These are phyloP conservation scores for Dipodomys ordii DNA, from an alignment of 2,113 vertebrate species.

Conservation along the genomic window DNA sequence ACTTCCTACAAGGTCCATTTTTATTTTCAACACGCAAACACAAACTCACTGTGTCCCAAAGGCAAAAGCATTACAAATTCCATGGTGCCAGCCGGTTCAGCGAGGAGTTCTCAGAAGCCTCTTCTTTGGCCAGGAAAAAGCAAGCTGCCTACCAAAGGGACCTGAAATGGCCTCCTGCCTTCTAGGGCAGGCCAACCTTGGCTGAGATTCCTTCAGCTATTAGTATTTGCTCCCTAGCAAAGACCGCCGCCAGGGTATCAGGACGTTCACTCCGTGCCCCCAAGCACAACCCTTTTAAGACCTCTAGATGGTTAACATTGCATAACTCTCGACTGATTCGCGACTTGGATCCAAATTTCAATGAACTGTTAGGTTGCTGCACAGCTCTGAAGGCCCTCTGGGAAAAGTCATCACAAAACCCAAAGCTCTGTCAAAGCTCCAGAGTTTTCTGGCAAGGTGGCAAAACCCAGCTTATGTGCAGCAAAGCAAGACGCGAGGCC, in stretches of 20 bases:
- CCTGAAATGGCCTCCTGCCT: constrained; percentile 49
- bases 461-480: neutral
- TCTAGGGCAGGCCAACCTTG: neutral
- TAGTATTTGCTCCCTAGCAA: neutral
- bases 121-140: neutral
- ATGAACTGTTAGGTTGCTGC: constrained; percentile 19
- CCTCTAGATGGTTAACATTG: constrained; percentile 8
- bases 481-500: constrained; percentile 20
- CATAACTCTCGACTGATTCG: constrained; percentile 43
- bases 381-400: neutral
- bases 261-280: neutral
- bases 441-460: neutral
- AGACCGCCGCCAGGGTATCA: neutral
- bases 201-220: neutral
- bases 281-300: neutral
- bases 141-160: constrained; percentile 47
- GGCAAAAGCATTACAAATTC: constrained; percentile 57
- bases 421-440: neutral
- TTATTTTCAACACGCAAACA: neutral
- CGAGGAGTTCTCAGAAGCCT: constrained; percentile 42
- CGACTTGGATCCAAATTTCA: constrained; percentile 50
- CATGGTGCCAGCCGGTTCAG: constrained; percentile 13
- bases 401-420: neutral
- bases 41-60: constrained; percentile 17
- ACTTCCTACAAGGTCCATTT: neutral